Percentiles rank a stretch among this genome's conserved stretches.
These are phyloP conservation scores for Jordanella pulchra DNA, from an alignment of 2,797 vertebrate genomes.

Conservation along the genomic window DNA sequence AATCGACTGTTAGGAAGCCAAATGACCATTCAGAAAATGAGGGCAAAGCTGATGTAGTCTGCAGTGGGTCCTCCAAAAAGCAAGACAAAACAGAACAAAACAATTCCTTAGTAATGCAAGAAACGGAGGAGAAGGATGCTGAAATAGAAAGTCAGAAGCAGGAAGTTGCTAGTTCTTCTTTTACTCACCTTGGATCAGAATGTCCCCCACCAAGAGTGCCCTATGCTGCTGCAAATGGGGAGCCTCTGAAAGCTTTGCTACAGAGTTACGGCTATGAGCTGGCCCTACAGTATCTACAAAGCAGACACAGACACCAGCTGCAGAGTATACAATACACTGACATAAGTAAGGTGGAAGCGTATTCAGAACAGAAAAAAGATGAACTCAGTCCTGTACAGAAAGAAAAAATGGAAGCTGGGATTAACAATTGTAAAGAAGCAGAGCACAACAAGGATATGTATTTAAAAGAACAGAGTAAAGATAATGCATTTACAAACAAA, in stretches of 20 bases:
- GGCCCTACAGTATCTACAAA: constrained; percentile 97
- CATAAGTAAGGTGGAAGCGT: constrained; percentile 45
- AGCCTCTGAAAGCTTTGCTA: constrained; percentile 91
- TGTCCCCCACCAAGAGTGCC: constrained; percentile 92
- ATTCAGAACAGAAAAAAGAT: constrained; percentile 39
- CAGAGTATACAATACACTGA: constrained; percentile 68
- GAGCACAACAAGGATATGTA: constrained; percentile 29
- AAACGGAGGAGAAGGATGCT: constrained; percentile 65
- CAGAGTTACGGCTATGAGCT: constrained; percentile 98
- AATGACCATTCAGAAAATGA: constrained; percentile 45
- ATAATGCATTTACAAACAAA: constrained; percentile 33
- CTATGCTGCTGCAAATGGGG: constrained; percentile 86
- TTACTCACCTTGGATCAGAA: constrained; percentile 73
- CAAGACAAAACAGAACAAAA: constrained; percentile 75
- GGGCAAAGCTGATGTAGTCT: constrained; percentile 36
- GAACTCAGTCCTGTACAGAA: constrained; percentile 35
- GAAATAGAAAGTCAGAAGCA: constrained; percentile 61
- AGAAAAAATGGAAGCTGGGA: constrained; percentile 23
- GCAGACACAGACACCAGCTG: constrained; percentile 92
- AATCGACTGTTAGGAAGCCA: constrained; percentile 31
- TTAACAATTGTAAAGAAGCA: constrained; percentile 23
- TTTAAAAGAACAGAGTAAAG: constrained; percentile 38
- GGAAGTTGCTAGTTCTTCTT: constrained; percentile 44
- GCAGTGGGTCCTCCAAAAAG: constrained; percentile 52
- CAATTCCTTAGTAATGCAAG: constrained; percentile 58